A percentile compares a stretch with the other conserved stretches of the same genome.
These are phyloP conservation scores for Schizaphis graminum DNA, from an alignment of 2,888 invertebrate genomes.

Conservation along the genomic window DNA sequence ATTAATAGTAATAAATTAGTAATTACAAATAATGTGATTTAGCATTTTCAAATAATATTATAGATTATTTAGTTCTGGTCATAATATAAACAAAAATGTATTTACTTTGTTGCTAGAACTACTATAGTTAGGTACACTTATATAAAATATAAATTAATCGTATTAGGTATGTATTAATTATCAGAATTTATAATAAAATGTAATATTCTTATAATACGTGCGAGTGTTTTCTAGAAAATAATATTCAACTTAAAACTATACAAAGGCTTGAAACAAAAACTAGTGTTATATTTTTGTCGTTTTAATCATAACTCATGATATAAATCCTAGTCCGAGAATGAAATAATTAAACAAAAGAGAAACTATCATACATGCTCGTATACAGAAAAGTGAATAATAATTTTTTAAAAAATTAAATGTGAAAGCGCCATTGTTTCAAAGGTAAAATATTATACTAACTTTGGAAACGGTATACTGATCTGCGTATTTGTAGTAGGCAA, in stretches of 20 bases:
- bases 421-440: conserved; percentile 25
- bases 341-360: conserved; percentile 30
- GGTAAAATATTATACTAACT: conserved; percentile 38
- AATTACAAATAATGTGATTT: not conserved
- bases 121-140: not conserved
- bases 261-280: not conserved
- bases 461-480: conserved; percentile 21
- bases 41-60: not conserved
- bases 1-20: not conserved
- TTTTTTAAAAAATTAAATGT: conserved; percentile 24
- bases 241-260: not conserved
- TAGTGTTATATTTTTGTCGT: not conserved
- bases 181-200: not conserved
- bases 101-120: not conserved
- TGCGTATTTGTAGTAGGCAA: conserved; percentile 20
- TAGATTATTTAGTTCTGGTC: not conserved
- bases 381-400: not conserved
- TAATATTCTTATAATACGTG: not conserved
- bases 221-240: not conserved
- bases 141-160: not conserved
- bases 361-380: not conserved
- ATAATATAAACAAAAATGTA: not conserved
- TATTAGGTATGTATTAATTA: not conserved
- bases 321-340: conserved; percentile 20
- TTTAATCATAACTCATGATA: conserved; percentile 14